Evolutionary conservation across 2,888 invertebrate genomes (phyloP).

Genomic region (Marronus borbonicus): DNA sequence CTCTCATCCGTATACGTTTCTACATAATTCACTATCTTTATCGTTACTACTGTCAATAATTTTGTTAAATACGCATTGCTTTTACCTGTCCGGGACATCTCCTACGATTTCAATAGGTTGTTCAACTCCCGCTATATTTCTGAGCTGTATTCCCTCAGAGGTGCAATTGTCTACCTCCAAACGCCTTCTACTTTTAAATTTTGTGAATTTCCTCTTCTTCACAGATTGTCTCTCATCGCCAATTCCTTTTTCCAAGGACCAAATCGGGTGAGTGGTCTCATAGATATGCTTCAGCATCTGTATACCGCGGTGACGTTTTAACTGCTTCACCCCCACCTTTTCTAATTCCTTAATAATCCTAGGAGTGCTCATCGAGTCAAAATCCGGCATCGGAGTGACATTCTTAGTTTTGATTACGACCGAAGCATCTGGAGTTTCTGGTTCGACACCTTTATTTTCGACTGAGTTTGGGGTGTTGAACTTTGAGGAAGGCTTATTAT

Average conservation of each 20-base stretch:
- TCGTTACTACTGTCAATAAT: no score
- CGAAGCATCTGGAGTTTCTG: constrained; percentile 68
- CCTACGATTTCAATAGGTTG: constrained; percentile 59
- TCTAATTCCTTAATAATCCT: constrained; percentile 74
- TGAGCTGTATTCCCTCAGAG: background rate
- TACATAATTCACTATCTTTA: no score
- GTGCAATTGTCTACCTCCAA: constrained; percentile 10
- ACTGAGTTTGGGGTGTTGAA: background rate
- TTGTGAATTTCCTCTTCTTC: constrained; percentile 55
- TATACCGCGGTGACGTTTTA: constrained; percentile 75
- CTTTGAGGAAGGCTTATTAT: background rate
- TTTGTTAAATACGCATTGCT: no score
- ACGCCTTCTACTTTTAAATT: constrained; percentile 31
- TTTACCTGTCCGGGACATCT: constrained; percentile 58
- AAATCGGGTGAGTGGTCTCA: constrained; percentile 78
- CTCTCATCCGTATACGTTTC: no score
- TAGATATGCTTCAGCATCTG: constrained; percentile 79
- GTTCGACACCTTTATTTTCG: constrained; percentile 5
- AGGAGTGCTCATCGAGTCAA: constrained; percentile 74
- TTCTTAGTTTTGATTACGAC: constrained; percentile 73
- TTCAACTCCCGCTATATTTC: background rate
- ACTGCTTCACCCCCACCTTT: constrained; percentile 78
- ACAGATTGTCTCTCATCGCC: constrained; percentile 51
- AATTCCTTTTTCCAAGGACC: constrained; percentile 45
- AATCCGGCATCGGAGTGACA: constrained; percentile 76